A percentile compares a stretch with the other conserved stretches of the same genome.
Conservation (phyloP, 1,140 invertebrate genomes). For the Ceratitis capitata region DNA sequence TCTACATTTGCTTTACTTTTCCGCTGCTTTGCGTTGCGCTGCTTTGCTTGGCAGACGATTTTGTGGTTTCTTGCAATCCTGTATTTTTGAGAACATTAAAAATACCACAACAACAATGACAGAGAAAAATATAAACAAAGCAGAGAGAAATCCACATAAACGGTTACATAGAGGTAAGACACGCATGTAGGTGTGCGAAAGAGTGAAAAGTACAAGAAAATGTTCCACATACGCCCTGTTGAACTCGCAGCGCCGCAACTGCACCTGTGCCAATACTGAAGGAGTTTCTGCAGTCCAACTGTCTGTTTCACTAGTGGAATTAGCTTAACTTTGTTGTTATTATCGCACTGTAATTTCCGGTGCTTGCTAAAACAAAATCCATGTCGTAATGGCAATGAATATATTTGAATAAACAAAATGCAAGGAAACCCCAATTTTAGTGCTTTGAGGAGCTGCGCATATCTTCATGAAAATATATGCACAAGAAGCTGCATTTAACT, state of each 20-base stretch:
- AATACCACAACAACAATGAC: neutral
- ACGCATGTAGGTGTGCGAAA: neutral
- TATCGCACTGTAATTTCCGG: neutral
- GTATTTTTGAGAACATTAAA: neutral
- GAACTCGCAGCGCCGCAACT: neutral
- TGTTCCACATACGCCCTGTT: conserved; percentile 34
- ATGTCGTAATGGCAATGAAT: conserved; percentile 9
- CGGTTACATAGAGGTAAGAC: neutral
- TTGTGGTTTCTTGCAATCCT: neutral
- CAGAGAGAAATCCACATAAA: too few species aligned
- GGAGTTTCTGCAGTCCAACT: neutral
- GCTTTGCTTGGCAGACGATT: neutral
- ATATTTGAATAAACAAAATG: conserved; percentile 11
- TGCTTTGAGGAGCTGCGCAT: neutral
- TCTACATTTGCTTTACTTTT: conserved; percentile 30
- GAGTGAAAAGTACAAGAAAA: neutral
- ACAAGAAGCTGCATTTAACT: too few species aligned
- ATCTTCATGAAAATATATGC: neutral
- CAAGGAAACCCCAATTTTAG: neutral
- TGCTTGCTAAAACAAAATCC: conserved; percentile 33
- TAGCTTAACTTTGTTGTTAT: neutral
- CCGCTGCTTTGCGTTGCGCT: neutral
- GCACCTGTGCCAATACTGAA: neutral
- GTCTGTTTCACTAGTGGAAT: neutral
- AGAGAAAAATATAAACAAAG: neutral